Base-by-base conservation (phyloP, 2,113 vertebrate genomes). In the Tauraco erythrolophus region DNA sequence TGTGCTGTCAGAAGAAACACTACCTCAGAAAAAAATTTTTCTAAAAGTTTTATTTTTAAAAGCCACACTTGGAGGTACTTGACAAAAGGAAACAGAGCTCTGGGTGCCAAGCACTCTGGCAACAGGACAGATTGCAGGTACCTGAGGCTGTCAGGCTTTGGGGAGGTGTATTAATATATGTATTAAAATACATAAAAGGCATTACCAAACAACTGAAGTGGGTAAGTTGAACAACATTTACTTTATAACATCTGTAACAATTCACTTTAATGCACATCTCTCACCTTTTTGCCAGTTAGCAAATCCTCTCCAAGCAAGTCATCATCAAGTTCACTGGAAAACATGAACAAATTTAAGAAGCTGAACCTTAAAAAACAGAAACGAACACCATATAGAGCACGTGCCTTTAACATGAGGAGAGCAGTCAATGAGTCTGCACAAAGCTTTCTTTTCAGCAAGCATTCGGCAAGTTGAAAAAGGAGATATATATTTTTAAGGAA, bases 241-340 rank as follows among this genome's bases (percentile, higher is more conserved):
- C 7, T 33, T 76, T 70, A 71, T 64, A 68, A 0, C 45, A 51
- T 3, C 23, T 53, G 8, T 19, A 79, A 62, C 6, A n/a, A 45
- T 48, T 77, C 37, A 56, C 11, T 81, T 80, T 21, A 68, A 54
- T 8, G 14, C 17, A 4, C 11, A 53, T 51, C 51, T 90, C 97
- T 98, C 98, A 99, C 99, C 99, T 99, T 99, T 98, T 99, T 99
- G 78, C 98, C 98, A 84, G 99, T 97, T 13, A 99, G 97, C 96
- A 99, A 98, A 96, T 99, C 99, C 84, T 99, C 99, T 94, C 98
- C 99, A 86, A 99, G 98, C 92, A 99, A 98, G 89, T 99, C 99
- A 77, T 99, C 99, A 97, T 99, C 99, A 76, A 99, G 98, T 97
- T 99, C 99, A 98, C 99, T 99, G 86, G 60, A 89, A 96, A 93